Percentiles rank a stretch among this genome's conserved stretches.
phyloP scores from a whole-genome alignment of 2,888 invertebrate species.

The Perizoma affinitatum region DNA sequence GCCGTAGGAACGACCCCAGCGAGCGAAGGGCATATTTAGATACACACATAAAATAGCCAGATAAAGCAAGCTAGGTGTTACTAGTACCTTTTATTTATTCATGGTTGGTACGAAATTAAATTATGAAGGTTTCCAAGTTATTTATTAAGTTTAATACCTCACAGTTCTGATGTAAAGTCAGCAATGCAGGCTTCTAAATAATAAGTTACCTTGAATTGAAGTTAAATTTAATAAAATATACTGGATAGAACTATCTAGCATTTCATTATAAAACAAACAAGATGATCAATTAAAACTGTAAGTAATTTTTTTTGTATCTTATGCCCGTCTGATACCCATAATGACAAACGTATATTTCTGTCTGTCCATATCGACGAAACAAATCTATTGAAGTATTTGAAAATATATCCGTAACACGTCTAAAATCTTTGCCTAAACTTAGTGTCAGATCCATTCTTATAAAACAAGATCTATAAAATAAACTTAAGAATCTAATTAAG shows the following conservation, averaged over 20 bases:
- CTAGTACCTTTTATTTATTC: constrained; percentile 38
- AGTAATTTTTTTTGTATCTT: too few species aligned
- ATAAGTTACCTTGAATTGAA: constrained; percentile 2
- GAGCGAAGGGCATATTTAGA: constrained; percentile 35
- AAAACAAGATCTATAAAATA: constrained; percentile 76
- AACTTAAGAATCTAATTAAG: constrained; percentile 81
- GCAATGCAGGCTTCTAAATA: constrained; percentile 15
- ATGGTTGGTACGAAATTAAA: constrained; percentile 17
- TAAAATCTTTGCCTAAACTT: too few species aligned
- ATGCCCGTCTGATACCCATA: too few species aligned
- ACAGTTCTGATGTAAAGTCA: constrained; percentile 14
- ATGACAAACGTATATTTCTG: too few species aligned
- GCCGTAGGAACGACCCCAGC: constrained; percentile 65
- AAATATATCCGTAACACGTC: too few species aligned
- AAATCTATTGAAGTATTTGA: too few species aligned
- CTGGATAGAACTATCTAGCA: too few species aligned
- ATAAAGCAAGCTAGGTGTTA: constrained; percentile 29
- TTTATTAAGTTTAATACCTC: constrained; percentile 13
- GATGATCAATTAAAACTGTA: too few species aligned
- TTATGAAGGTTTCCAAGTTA: constrained; percentile 18
- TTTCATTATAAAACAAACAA: too few species aligned
- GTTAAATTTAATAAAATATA: too few species aligned
- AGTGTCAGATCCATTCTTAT: constrained; percentile 58
- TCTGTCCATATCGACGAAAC: too few species aligned
- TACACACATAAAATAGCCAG: constrained; percentile 28